These are phyloP conservation scores for Anneissia japonica DNA, from an alignment of 35 echinoderm and acorn worm species.

Conservation along the genomic window DNA sequence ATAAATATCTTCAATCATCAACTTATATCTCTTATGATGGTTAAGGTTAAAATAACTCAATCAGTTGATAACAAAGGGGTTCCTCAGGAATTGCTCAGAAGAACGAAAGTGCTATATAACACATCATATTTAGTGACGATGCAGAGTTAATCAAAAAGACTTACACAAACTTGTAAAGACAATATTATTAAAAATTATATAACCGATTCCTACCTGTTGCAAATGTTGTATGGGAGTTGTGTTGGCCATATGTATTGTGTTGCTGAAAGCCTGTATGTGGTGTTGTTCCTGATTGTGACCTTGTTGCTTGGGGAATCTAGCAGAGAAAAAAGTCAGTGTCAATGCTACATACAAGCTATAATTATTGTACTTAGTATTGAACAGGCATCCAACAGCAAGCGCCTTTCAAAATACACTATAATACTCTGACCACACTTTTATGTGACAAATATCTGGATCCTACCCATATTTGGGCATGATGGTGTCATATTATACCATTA, in stretches of 20 bases:
- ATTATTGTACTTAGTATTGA: background rate
- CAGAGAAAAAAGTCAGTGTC: background rate
- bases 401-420: too few species aligned
- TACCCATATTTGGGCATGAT: too few species aligned
- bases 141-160: too few species aligned
- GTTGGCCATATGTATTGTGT: conserved; percentile 77
- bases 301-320: conserved; percentile 66
- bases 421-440: too few species aligned
- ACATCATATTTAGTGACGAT: too few species aligned
- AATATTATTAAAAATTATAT: too few species aligned
- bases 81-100: background rate
- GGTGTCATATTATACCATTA: too few species aligned
- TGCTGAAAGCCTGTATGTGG: conserved; percentile 90
- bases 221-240: conserved; percentile 63
- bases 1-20: too few species aligned
- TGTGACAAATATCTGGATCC: too few species aligned
- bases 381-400: too few species aligned
- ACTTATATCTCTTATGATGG: too few species aligned
- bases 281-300: conserved; percentile 73
- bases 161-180: too few species aligned
- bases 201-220: conserved; percentile 58
- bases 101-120: background rate
- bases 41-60: background rate
- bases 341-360: background rate
- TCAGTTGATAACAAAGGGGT: background rate